These are phyloP conservation scores for Varroa destructor DNA, from an alignment of 1,140 invertebrate species.

Conservation along the genomic window DNA sequence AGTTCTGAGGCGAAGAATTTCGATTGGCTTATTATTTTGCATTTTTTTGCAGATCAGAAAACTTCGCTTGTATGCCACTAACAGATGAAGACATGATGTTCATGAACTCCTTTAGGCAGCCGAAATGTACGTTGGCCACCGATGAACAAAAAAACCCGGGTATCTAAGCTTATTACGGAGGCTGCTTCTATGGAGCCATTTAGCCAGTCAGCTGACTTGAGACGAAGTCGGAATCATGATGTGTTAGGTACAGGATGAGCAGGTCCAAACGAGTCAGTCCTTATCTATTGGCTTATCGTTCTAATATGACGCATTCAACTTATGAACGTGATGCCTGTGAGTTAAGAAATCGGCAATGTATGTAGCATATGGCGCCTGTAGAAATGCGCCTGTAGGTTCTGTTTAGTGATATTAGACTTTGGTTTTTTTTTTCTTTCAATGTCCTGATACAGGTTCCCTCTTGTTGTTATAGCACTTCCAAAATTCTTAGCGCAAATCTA, in stretches of 20 bases:
- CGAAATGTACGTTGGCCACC: slow-evolving; percentile 38
- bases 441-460: too few relatives aligned
- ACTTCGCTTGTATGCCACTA: slow-evolving; percentile 46
- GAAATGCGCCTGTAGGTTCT: too few relatives aligned
- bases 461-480: too few relatives aligned
- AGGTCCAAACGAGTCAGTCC: not conserved
- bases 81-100: slow-evolving; percentile 90
- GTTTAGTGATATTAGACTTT: too few relatives aligned
- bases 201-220: slow-evolving; percentile 83
- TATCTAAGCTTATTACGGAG: slow-evolving; percentile 56
- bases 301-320: too few relatives aligned
- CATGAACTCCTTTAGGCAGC: slow-evolving; percentile 84
- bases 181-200: slow-evolving; percentile 74
- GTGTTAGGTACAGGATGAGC: not conserved
- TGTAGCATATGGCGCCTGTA: too few relatives aligned
- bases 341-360: too few relatives aligned
- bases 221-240: not conserved
- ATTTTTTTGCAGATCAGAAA: not conserved
- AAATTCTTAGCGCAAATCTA: too few relatives aligned
- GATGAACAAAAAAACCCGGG: slow-evolving; percentile 2
- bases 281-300: not conserved
- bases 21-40: not conserved
- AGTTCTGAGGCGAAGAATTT: not conserved
- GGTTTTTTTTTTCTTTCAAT: too few relatives aligned
- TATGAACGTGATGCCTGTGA: too few relatives aligned